phyloP scores from a whole-genome alignment of 1,140 invertebrate genomes.

The Gryllus bimaculatus region DNA sequence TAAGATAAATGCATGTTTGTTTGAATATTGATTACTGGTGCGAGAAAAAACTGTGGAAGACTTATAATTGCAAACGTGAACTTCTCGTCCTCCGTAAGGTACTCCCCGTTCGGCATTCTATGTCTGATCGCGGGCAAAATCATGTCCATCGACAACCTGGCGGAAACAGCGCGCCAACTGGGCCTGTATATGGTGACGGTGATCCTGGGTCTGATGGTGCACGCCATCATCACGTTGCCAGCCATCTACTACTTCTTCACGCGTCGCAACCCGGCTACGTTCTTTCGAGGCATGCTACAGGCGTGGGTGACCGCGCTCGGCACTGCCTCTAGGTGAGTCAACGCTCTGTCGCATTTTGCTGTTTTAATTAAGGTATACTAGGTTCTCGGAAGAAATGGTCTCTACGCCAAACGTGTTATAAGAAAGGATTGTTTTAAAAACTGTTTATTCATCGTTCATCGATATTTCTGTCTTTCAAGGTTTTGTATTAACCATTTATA shows the following conservation, averaged over 20 bases:
- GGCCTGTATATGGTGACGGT: conserved; percentile 59
- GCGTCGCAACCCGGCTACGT: conserved; percentile 50
- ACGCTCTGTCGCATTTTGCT: too few relatives aligned
- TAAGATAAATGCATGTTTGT: too few relatives aligned
- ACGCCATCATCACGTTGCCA: conserved; percentile 53
- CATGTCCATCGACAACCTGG: conserved; percentile 51
- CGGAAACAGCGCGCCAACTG: conserved; percentile 48
- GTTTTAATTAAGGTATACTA: too few relatives aligned
- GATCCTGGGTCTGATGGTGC: conserved; percentile 50
- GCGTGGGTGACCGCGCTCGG: conserved; percentile 58
- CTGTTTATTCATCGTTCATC: too few relatives aligned
- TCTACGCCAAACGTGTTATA: too few relatives aligned
- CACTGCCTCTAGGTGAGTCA: conserved; percentile 52
- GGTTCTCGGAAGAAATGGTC: too few relatives aligned
- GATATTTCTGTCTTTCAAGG: too few relatives aligned
- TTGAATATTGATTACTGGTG: too few relatives aligned
- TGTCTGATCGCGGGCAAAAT: conserved; percentile 60
- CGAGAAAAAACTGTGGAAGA: too few relatives aligned
- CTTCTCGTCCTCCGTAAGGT: conserved; percentile 37
- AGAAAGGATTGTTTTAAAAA: too few relatives aligned
- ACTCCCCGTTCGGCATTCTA: conserved; percentile 59
- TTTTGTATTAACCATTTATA: too few relatives aligned
- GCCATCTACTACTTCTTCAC: conserved; percentile 51
- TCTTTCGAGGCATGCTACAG: conserved; percentile 50
- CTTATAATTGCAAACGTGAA: too few relatives aligned